Evolutionary conservation across 1,140 invertebrate species (phyloP), one percentile per base, ranked within the genome.

Genomic region (Notospermus geniculatus): DNA sequence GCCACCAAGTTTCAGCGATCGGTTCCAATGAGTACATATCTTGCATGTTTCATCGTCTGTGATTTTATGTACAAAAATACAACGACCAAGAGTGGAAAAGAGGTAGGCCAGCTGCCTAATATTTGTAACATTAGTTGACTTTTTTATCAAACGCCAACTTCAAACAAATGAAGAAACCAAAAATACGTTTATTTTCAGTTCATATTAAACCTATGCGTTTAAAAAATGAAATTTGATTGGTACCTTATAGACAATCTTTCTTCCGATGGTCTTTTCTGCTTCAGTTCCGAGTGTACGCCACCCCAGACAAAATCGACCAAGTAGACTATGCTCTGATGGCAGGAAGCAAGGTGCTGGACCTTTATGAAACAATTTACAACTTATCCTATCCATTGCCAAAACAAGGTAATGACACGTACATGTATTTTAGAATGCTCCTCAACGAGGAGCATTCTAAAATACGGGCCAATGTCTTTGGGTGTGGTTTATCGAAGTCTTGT

Each of bases 1-100:
- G 59, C 66, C 23, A 83, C 82, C 0, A 84, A 78, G n/a, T 97
- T 95, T 80, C 80, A 87, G 54, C 87, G 88, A 71, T 91, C 90
- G 58, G 87, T 91, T 0, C 87, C 88, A 17, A 97, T 97, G 93
- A 93, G 93, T 1, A 95, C 93, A 0, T 97, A 97, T 73, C 80
- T 96, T 2, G 87, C 89, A 0, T 93, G 91, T 71, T 93, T 96
- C 77, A 92, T 96, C 53, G 86, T 97, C 0, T 93, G 92, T 65
- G 91, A 97, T 74, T 97, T 96, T 81, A 83, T 71, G 9, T 81
- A 72, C 59, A 70, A 70, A 25, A 67, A 80, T 28, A 64, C 43
- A 0, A 67, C 23, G 17, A 69, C 73, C 1, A 62, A 45, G 1
- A 32, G 36, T 39, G 68, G 63, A 17, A 70, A 65, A 46, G 64